Evolutionary conservation across 2,888 invertebrate genomes (phyloP), one percentile per base, ranked within the genome.

Genomic region (Lumbricus terrestris): DNA sequence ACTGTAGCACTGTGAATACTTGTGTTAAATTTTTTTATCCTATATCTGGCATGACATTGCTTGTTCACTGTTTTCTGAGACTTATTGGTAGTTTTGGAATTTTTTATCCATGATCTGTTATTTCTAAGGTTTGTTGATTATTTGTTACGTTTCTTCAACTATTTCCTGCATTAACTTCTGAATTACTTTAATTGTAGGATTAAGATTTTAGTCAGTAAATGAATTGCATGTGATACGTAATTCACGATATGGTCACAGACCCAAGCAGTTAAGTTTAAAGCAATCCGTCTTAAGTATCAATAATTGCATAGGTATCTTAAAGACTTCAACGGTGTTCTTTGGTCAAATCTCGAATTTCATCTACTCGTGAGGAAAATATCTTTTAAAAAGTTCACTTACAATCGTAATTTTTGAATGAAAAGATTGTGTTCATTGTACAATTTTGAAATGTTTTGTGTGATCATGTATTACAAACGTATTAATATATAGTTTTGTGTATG

Each of bases 111-210:
- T n/a, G 69, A 69, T n/a, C 69, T 69, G 69, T 69, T 69, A n/a
- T n/a, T 69, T 69, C 69, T 69, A 69, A 69, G 5, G n/a, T 69
- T 69, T 69, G 69, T 69, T 69, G 69, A 69, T n/a, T 69, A n/a
- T 69, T 69, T 69, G 69, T 69, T 69, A 69, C 11, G 69, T n/a
- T n/a, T 69, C 69, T 69, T 69, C 29, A 69, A 69, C n/a, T 69
- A 69, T 69, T 69, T 69, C 69, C 69, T 69, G 69, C 69, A 69
- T 69, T 69, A n/a, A 69, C 69, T 69, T 69, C 69, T 69, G 69
- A 69, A 69, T 8, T 69, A n/a, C n/a, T n/a, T n/a, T 69, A 69
- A 8, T 69, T 69, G 13, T 69, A n/a, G 69, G n/a, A 69, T 69
- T 69, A 69, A 69, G n/a, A 69, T 69, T 69, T 69, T 69, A 69